phyloP scores from a whole-genome alignment of 2,797 vertebrate genomes.

The Centroberyx gerrardi region DNA sequence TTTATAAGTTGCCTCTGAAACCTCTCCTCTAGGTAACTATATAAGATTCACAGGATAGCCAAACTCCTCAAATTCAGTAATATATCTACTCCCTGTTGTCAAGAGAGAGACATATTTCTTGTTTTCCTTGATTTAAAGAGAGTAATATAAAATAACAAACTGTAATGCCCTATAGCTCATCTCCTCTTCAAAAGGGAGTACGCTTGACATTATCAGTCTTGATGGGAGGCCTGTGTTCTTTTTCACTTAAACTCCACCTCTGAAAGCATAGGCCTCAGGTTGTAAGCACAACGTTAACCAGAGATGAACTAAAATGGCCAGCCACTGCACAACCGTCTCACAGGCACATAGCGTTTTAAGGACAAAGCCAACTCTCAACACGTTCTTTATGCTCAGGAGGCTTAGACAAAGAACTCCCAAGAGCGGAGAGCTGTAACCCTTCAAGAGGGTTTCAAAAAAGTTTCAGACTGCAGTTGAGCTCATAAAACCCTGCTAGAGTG shows the following conservation, averaged over 20 bases:
- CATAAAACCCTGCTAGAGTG: conserved; percentile 61
- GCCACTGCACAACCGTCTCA: conserved; percentile 35
- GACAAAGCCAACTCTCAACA: conserved; percentile 61
- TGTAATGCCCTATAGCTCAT: conserved; percentile 43
- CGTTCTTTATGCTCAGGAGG: conserved; percentile 53
- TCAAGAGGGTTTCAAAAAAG: conserved; percentile 60
- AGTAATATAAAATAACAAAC: conserved; percentile 26
- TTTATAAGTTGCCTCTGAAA: conserved; percentile 35
- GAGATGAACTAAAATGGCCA: conserved; percentile 34
- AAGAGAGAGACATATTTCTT: background rate
- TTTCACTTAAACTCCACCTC: conserved; percentile 34
- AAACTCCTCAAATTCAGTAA: background rate
- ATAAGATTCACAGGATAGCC: background rate
- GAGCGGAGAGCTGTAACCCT: conserved; percentile 37
- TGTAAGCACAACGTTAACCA: conserved; percentile 29
- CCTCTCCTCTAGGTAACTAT: conserved; percentile 28
- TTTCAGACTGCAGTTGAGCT: conserved; percentile 52
- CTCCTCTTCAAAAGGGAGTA: conserved; percentile 23
- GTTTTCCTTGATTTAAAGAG: background rate
- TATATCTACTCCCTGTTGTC: background rate
- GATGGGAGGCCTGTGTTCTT: conserved; percentile 11
- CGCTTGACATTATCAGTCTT: conserved; percentile 29
- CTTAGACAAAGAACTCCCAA: conserved; percentile 48
- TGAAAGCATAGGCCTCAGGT: conserved; percentile 21
- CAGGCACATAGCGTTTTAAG: conserved; percentile 42